phyloP scores from a whole-genome alignment of 2,888 invertebrate genomes.

The Serripes groenlandicus region DNA sequence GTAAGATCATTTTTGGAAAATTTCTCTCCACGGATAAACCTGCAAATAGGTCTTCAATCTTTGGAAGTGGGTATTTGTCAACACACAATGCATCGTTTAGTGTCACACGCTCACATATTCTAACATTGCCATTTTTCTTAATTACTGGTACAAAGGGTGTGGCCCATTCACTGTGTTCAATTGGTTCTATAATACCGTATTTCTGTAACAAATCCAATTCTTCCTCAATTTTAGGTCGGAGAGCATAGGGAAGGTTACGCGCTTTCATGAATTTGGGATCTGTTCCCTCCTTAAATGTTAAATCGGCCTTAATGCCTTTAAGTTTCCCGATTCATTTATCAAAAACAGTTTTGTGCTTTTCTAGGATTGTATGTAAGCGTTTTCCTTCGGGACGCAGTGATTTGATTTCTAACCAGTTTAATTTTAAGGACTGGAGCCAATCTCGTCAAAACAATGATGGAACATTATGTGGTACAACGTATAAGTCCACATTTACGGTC shows the following conservation, averaged over 20 bases:
- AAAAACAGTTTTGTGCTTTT: not conserved
- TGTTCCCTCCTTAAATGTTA: not conserved
- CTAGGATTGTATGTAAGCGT: not conserved
- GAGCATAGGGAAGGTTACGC: not conserved
- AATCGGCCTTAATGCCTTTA: not conserved
- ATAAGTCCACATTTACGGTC: not conserved
- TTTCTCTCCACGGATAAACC: not conserved
- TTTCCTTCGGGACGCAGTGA: not conserved
- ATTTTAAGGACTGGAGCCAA: not conserved
- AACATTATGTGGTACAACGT: not conserved
- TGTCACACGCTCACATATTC: not conserved
- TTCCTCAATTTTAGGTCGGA: not conserved
- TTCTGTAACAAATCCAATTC: not conserved
- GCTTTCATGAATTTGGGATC: not conserved
- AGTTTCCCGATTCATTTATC: not conserved
- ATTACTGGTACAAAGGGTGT: not conserved
- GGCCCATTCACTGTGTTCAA: not conserved
- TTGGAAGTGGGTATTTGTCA: not conserved
- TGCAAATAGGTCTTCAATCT: not conserved
- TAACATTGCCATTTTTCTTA: not conserved
- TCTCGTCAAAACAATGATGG: not conserved
- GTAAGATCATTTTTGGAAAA: not conserved
- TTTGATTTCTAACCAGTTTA: not conserved
- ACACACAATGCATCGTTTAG: not conserved
- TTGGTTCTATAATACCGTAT: not conserved